Evolutionary conservation across 1,140 invertebrate genomes (phyloP), one percentile per base, ranked within the genome.

Genomic region (Megalonaias nervosa): DNA sequence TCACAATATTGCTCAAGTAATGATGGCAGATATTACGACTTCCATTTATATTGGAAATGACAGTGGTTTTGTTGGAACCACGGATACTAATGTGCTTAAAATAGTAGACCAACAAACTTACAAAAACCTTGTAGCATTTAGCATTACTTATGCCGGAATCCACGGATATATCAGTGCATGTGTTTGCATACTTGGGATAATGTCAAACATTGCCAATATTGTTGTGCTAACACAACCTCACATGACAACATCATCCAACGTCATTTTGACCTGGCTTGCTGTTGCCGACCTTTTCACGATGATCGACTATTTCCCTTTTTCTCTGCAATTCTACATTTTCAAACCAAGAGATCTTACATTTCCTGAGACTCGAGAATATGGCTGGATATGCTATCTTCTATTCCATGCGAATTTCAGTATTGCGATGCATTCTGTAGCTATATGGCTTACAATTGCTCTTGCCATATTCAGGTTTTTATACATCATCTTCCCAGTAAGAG

Each of bases 381-480:
- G 77, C 60, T 89, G 88, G 85, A 88, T 89, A 48, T 83, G 83
- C 56, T 86, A 87, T 64, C 78, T 89, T 14, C 57, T 89, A 17
- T 90, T 90, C 72, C 87, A 89, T 77, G 88, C 88, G n/a, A 90
- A 96, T 81, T 97, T 97, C 88, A 91, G 92, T 13, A 90, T 93
- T 93, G 95, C 97, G 1, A 93, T 95, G 87, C 97, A 99, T 89
- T 98, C 97, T 0, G 96, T 98, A 64, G 97, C 97, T 0, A 98
- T 98, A 74, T 98, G 96, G 94, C 89, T 99, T 77, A 98, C 97
- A 0, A 95, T 99, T 0, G 95, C 95, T 3, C 89, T 99, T 61
- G 97, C 97, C 1, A 94, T 98, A 11, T 99, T 97, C 95, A 92
- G 97, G 11, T 98, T 97, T 88, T 94, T 98, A 21, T 96, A 96